phyloP scores from a whole-genome alignment of 2,113 vertebrate genomes.

The zebrafish (Danio rerio) region GRCz12tu NC_133186.1:35801501-35802000 shows the following conservation, averaged over 20 bases:
- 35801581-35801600: no score
- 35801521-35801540: no score
- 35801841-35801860: slow-evolving; percentile 31
- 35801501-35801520: no score
- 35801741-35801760: no score
- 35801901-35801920: slow-evolving; percentile 28
- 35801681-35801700: background rate
- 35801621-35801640: no score
- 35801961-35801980: slow-evolving; percentile 35
- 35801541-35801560: no score
- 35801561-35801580: no score
- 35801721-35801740: background rate
- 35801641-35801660: no score
- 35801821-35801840: slow-evolving; percentile 11
- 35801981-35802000: slow-evolving; percentile 27
- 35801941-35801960: slow-evolving; percentile 50
- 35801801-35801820: background rate
- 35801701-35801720: background rate
- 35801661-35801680: no score
- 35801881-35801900: background rate
- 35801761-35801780: background rate
- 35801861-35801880: background rate
- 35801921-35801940: slow-evolving; percentile 38
- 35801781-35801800: background rate
- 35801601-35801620: no score